Evolutionary conservation across 2,888 invertebrate genomes (phyloP).

Genomic region (Prosapia bicincta): DNA sequence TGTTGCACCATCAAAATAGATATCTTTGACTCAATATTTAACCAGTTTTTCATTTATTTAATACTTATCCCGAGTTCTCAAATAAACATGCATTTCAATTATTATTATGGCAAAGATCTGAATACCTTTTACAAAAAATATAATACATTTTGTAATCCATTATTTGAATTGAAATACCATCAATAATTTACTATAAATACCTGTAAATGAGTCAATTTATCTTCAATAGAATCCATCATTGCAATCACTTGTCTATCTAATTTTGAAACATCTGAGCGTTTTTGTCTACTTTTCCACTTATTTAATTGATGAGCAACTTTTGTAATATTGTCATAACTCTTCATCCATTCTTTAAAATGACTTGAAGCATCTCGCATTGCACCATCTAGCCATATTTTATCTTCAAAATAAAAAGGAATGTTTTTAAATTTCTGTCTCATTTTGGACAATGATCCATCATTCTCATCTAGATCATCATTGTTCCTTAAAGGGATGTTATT

Average conservation of each 20-base stretch:
- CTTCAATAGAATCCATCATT: slow-evolving; percentile 57
- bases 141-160: too few species aligned
- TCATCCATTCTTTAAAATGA: not conserved
- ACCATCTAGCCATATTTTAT: not conserved
- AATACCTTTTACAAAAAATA: too few species aligned
- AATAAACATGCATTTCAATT: too few species aligned
- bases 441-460: not conserved
- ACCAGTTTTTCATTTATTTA: too few species aligned
- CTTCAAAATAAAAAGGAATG: not conserved
- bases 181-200: too few species aligned
- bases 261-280: slow-evolving; percentile 14
- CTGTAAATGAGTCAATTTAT: slow-evolving; percentile 59
- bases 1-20: too few species aligned
- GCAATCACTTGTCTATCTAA: slow-evolving; percentile 54
- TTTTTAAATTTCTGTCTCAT: not conserved
- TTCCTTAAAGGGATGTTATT: not conserved
- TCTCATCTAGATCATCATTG: not conserved
- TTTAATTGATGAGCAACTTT: not conserved
- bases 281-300: slow-evolving; percentile 19
- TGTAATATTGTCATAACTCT: not conserved
- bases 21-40: too few species aligned
- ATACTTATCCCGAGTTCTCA: too few species aligned
- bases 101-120: too few species aligned
- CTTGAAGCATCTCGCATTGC: not conserved
- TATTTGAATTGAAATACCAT: too few species aligned